Base-by-base conservation (phyloP, 2,113 vertebrate species). In the Aptenodytes forsteri region DNA sequence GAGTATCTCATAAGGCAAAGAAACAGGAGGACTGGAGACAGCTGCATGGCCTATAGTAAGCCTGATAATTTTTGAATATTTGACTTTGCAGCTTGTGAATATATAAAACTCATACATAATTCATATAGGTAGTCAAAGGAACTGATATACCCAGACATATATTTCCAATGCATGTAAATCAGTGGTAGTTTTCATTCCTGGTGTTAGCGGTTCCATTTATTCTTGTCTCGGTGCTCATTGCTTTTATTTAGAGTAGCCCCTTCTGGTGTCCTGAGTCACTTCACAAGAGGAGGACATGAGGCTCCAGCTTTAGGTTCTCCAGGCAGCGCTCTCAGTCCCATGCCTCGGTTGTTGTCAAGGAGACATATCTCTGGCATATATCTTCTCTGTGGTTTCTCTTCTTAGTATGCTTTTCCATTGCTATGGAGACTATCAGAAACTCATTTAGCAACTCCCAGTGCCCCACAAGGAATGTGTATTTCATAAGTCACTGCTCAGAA, bases 391-490 rank as follows among this genome's bases (percentile, higher is more conserved):
- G 90, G 66, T 81, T 97, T 93, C 89, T 96, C 89, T 34, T 95
- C 94, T 86, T 93, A 89, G 86, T 80, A 62, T 69, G 92, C 85
- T 90, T 96, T 97, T 20, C 87, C 77, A 97, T 97, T 95, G 91
- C 97, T 93, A 97, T 96, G 97, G 97, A 96, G 95, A 97, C 95
- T 92, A 94, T 95, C 97, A 90, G 90, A 87, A 95, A 96, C 87
- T 93, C 96, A 92, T 95, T 85, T 96, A 96, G 92, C 75, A 95
- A 40, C 89, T 96, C 94, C 78, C 76, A 61, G 52, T 67, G 91
- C 83, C 66, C 94, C 73, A 82, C 9, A 5, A 92, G 84, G 91
- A 96, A 85, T 49, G 64, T 11, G 84, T 62, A 73, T 96, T 96
- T 97, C 82, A 69, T 96, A 96, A 95, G 67, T 77, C 82, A 72